A percentile compares a stretch with the other conserved stretches of the same genome.
Conservation (phyloP, 2,113 vertebrate species). For the Anoura caudifer region DNA sequence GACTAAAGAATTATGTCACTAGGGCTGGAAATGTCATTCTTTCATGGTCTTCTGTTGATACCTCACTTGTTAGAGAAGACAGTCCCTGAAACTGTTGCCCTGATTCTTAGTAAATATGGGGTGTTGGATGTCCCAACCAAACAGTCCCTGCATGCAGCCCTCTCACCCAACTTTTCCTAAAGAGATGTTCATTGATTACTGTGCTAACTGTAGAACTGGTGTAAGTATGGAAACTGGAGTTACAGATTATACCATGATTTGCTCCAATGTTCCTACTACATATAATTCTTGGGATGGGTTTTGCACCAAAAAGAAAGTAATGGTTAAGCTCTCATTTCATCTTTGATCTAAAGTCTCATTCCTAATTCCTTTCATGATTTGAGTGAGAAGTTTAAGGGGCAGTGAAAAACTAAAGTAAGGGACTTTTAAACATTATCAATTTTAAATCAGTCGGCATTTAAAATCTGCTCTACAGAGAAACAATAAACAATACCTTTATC, state of each 20-base stretch:
- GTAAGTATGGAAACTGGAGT: neutral
- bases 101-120: neutral
- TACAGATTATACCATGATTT: neutral
- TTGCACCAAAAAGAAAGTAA: neutral
- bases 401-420: neutral
- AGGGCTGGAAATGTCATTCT: neutral
- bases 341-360: neutral
- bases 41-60: neutral
- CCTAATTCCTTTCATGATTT: neutral
- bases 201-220: neutral
- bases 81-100: neutral
- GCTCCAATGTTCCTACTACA: neutral
- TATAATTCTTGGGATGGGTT: neutral
- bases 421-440: neutral
- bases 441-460: constrained; percentile 38
- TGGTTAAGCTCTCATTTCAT: neutral
- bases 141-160: fast-evolving
- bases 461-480: neutral
- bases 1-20: neutral
- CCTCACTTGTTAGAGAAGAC: neutral
- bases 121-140: fast-evolving
- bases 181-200: neutral
- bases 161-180: neutral
- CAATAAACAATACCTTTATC: neutral
- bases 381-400: neutral